Conservation (phyloP, 2,888 invertebrate species). For the Scaptomyza caliginosa region DNA sequence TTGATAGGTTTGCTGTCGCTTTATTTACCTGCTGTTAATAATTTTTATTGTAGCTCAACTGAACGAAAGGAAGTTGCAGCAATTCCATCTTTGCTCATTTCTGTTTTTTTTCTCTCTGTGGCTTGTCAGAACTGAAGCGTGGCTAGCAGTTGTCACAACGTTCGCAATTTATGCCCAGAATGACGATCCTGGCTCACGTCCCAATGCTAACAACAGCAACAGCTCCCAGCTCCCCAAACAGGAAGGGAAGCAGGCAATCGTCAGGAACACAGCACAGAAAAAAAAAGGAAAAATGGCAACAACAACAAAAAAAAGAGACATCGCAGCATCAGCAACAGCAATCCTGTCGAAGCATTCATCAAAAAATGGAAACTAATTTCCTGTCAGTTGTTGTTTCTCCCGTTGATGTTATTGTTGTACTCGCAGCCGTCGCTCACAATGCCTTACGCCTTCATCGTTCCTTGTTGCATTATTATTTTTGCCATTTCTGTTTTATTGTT, state of each 20-base stretch:
- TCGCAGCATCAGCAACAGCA: conserved; percentile 64
- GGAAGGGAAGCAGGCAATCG: conserved; percentile 46
- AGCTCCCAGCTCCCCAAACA: conserved; percentile 24
- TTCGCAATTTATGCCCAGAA: conserved; percentile 74
- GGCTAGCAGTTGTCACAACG: conserved; percentile 79
- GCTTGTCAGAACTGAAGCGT: conserved; percentile 68
- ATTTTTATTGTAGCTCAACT: conserved; percentile 75
- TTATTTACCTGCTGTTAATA: conserved; percentile 72
- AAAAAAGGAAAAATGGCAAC: conserved; percentile 8
- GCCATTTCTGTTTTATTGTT: conserved; percentile 76
- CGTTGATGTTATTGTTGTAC: conserved; percentile 57
- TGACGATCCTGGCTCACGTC: conserved; percentile 68
- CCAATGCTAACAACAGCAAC: conserved; percentile 7
- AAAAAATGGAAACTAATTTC: conserved; percentile 84
- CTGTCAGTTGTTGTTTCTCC: conserved; percentile 82
- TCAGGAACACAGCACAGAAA: conserved; percentile 19
- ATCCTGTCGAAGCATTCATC: conserved; percentile 84
- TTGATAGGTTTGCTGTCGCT: conserved; percentile 44
- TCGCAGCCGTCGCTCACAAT: conserved; percentile 60
- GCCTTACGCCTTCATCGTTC: conserved; percentile 72
- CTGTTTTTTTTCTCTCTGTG: conserved; percentile 12
- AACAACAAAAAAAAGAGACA: conserved; percentile 25
- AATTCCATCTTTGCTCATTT: conserved; percentile 40
- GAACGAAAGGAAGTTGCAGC: conserved; percentile 70
- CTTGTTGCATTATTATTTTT: conserved; percentile 43